Evolutionary conservation across 2,888 invertebrate species (phyloP).

Genomic region (Leucozona laternaria): DNA sequence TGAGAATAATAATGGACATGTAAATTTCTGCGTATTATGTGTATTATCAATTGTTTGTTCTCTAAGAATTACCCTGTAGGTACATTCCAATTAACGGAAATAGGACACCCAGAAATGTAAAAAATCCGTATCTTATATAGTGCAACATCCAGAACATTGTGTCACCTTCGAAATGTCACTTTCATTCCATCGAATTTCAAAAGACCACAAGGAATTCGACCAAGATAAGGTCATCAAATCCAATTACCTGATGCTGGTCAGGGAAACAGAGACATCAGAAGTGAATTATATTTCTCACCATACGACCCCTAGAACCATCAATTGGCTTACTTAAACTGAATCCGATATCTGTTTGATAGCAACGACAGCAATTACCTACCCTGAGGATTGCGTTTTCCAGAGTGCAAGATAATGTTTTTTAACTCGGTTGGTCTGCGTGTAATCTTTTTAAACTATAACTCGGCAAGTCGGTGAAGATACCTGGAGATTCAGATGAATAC

Average conservation of each 20-base stretch:
- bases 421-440: constrained; percentile 6
- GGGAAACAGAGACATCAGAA: constrained; percentile 49
- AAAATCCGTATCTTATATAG: neutral
- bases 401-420: constrained; percentile 29
- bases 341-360: constrained; percentile 23
- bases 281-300: neutral
- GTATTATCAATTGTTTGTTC: no score
- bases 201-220: constrained; percentile 55
- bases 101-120: neutral
- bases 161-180: constrained; percentile 20
- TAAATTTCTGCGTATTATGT: no score
- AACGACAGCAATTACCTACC: constrained; percentile 43
- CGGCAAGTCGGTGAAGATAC: neutral
- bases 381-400: constrained; percentile 29
- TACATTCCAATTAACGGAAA: neutral
- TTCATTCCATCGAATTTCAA: neutral
- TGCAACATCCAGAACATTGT: neutral
- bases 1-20: no score
- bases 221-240: constrained; percentile 46
- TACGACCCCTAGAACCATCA: neutral
- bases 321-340: constrained; percentile 6
- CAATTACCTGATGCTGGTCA: constrained; percentile 1
- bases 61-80: no score
- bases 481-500: constrained; percentile 26
- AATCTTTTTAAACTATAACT: constrained; percentile 8